A percentile compares a stretch with the other conserved stretches of the same genome.
These are phyloP conservation scores for Ceramica pisi DNA, from an alignment of 2,888 invertebrate genomes.

Conservation along the genomic window DNA sequence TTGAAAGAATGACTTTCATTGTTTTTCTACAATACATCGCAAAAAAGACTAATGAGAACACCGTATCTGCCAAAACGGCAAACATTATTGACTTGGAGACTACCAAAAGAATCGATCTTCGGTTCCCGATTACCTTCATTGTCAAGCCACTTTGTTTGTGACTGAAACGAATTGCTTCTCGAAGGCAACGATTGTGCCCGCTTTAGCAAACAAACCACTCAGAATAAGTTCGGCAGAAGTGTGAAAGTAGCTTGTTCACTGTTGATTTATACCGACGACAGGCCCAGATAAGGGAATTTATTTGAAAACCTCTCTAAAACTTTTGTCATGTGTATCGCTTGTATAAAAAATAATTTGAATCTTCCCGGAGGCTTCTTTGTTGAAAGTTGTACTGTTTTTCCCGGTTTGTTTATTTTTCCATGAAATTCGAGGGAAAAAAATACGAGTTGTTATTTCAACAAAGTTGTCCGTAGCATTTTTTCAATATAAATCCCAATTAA, in stretches of 20 bases:
- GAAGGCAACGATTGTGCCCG: constrained; percentile 73
- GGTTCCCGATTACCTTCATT: constrained; percentile 74
- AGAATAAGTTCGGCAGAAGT: constrained; percentile 74
- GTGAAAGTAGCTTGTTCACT: constrained; percentile 75
- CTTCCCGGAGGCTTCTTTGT: constrained; percentile 43
- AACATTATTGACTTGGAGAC: constrained; percentile 64
- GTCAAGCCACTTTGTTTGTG: constrained; percentile 76
- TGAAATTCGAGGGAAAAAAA: background rate
- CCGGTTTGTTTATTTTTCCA: constrained; percentile 30
- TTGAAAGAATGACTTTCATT: no score
- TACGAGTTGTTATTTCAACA: background rate
- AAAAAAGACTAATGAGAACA: background rate
- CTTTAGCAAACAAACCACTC: constrained; percentile 79
- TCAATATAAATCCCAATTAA: constrained; percentile 29
- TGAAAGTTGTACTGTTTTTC: constrained; percentile 31
- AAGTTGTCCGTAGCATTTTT: background rate
- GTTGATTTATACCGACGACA: constrained; percentile 80
- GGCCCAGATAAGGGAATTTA: constrained; percentile 79
- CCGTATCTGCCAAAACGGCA: constrained; percentile 40
- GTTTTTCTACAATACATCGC: background rate
- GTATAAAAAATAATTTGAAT: constrained; percentile 69
- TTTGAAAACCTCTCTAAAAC: constrained; percentile 70
- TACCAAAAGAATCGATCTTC: constrained; percentile 66
- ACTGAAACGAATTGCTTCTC: constrained; percentile 79
- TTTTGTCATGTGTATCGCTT: constrained; percentile 72